These are phyloP conservation scores for Otus sunia DNA, from an alignment of 2,113 vertebrate genomes.

Conservation along the genomic window DNA sequence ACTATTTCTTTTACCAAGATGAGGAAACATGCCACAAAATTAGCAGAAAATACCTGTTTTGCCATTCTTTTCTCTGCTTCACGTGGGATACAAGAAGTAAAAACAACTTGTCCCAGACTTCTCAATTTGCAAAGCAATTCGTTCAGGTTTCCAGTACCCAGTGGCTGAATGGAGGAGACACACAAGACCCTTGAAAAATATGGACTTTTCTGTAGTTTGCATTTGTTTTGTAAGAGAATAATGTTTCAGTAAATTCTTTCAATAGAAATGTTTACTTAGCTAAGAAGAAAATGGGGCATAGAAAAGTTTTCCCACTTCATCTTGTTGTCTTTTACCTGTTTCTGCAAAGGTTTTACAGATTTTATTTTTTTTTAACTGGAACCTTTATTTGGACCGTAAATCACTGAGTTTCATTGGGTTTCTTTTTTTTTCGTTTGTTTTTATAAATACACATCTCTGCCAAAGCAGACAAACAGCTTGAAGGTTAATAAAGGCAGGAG, in stretches of 20 bases:
- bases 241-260: not conserved
- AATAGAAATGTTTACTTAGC: not conserved
- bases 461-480: not conserved
- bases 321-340: not conserved
- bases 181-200: not conserved
- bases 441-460: not conserved
- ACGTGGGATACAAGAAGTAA: accelerated
- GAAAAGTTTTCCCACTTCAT: not conserved
- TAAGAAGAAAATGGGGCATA: not conserved
- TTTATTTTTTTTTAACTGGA: not conserved
- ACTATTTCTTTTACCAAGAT: not conserved
- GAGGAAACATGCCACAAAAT: not conserved
- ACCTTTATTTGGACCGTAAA: not conserved
- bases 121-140: not conserved
- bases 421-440: not conserved
- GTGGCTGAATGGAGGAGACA: not conserved
- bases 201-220: not conserved
- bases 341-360: not conserved
- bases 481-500: conserved; percentile 7
- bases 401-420: not conserved
- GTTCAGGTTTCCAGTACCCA: not conserved
- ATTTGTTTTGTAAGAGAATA: not conserved
- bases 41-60: not conserved
- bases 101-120: not conserved
- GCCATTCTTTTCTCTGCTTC: not conserved